phyloP scores from a whole-genome alignment of 2,113 vertebrate genomes.

The Dasypus novemcinctus region DNA sequence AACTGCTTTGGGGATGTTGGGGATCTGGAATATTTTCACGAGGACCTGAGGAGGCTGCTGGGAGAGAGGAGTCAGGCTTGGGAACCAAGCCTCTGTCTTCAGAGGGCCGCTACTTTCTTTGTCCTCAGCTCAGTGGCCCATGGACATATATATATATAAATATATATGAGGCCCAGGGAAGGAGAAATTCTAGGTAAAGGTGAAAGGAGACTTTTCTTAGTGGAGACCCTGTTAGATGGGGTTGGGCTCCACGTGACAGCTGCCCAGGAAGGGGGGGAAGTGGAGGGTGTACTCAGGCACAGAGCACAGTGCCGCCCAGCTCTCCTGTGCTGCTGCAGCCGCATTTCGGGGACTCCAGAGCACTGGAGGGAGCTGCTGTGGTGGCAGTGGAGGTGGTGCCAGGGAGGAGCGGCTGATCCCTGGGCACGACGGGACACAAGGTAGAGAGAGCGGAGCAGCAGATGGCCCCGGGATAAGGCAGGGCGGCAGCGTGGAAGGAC shows the following conservation, averaged over 20 bases:
- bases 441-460: not conserved
- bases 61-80: not conserved
- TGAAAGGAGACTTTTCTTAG: not conserved
- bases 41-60: not conserved
- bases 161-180: not conserved
- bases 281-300: not conserved
- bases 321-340: rapidly evolving
- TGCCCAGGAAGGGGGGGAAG: not conserved
- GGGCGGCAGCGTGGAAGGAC: too few relatives aligned
- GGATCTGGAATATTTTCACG: not conserved
- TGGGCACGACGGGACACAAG: not conserved
- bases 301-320: not conserved
- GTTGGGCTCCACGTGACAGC: not conserved
- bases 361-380: not conserved
- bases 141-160: not conserved
- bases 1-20: not conserved
- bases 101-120: not conserved
- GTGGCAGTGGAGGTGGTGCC: not conserved
- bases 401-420: too few relatives aligned
- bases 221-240: not conserved
- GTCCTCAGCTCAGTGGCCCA: not conserved
- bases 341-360: not conserved
- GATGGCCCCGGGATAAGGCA: not conserved
- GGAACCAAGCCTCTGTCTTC: not conserved
- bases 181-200: not conserved